Evolutionary conservation across 2,797 vertebrate genomes (phyloP), one percentile per base, ranked within the genome.

Genomic region (Picus viridis): DNA sequence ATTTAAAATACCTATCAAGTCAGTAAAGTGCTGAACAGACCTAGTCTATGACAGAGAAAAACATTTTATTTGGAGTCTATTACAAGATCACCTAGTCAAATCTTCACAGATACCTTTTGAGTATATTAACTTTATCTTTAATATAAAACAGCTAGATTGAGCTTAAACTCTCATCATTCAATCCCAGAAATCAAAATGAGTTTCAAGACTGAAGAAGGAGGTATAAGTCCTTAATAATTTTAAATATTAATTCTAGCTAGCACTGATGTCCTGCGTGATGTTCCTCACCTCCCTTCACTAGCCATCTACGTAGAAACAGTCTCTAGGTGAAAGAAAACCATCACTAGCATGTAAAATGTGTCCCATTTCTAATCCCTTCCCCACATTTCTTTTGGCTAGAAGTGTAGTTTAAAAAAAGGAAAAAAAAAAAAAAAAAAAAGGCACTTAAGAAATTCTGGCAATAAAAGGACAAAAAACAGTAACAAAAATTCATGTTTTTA

Each of bases 61-160:
- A 2, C 17, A 24, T 20, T 70, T 70, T 53, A 36, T 57, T 54
- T 58, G 17, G 56, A 73, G 17, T 3, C 10, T 59, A 6, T 56
- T 64, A 57, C 41, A 24, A 39, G 7, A 43, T 59, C 12, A 57
- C 6, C 30, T n/a, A 58, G 18, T 53, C 26, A 61, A 62, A 27
- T 45, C 41, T 70, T 70, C 47, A 57, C 9, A 49, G 1, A 12
- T 2, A 27, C 6, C 1, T 0, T 9, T 23, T 15, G 22, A 9
- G 8, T 16, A 22, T 6, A 47, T 14, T 29, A n/a, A 16, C 45
- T 54, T 74, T 65, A 30, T 29, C 8, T 69, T 61, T 56, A 36
- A 18, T 12, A 8, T n/a, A 41, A 65, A 88, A 70, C 3, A 77
- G 39, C 12, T 61, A 12, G 8, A 61, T 51, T 22, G 18, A 72